Evolutionary conservation across 1,140 invertebrate species (phyloP).

Genomic region (Drosophila pachea): DNA sequence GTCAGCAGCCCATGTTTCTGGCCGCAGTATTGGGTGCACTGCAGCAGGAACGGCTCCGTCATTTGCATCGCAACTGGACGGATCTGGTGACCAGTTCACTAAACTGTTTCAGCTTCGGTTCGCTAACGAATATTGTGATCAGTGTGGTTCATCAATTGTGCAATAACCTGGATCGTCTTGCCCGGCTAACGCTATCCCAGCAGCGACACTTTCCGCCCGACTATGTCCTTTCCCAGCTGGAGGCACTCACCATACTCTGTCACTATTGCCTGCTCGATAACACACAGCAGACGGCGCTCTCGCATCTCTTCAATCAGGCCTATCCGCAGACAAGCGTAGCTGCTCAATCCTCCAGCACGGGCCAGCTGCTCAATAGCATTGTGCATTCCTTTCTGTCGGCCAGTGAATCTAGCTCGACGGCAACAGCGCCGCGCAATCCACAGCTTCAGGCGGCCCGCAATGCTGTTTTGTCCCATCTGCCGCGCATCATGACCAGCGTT

Average conservation of each 20-base stretch:
- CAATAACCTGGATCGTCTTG: conserved; percentile 86
- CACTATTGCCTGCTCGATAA: conserved; percentile 92
- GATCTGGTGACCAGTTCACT: conserved; percentile 87
- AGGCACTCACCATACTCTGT: conserved; percentile 89
- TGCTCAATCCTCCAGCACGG: conserved; percentile 82
- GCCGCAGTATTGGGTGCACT: conserved; percentile 89
- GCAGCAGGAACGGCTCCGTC: conserved; percentile 83
- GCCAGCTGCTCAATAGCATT: conserved; percentile 89
- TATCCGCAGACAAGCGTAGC: conserved; percentile 80
- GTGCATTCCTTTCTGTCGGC: conserved; percentile 87
- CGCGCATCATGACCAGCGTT: conserved; percentile 89
- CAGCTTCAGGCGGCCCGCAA: conserved; percentile 82
- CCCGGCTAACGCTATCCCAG: conserved; percentile 70
- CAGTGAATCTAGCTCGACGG: conserved; percentile 44
- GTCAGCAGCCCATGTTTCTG: conserved; percentile 92
- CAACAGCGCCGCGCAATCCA: conserved; percentile 72
- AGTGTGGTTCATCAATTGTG: conserved; percentile 91
- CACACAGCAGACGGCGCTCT: conserved; percentile 82
- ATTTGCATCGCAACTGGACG: conserved; percentile 90
- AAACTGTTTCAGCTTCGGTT: conserved; percentile 86
- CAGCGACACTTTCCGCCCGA: conserved; percentile 83
- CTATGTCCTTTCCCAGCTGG: conserved; percentile 89
- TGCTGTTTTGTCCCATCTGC: conserved; percentile 88
- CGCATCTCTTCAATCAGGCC: conserved; percentile 82
- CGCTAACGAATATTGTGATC: conserved; percentile 87